Evolutionary conservation across 2,113 vertebrate species (phyloP), one percentile per base, ranked within the genome.

Genomic region (Maccullochella peelii): DNA sequence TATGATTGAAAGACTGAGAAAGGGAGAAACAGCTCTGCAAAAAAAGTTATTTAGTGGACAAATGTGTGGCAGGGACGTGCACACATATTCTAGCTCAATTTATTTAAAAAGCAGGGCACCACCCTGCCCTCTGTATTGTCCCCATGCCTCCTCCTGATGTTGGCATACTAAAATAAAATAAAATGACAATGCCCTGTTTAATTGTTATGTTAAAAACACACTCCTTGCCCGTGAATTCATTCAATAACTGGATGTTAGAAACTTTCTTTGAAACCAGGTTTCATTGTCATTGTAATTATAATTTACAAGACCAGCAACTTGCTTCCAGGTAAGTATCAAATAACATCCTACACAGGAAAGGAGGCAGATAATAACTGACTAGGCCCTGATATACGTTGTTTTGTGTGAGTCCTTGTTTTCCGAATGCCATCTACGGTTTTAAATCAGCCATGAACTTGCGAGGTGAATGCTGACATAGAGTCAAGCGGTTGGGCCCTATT

Each of bases 1-100:
- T 18, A 12, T 25, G 78, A 80, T 18, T 30, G 42, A 79, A 83
- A 33, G 44, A 57, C 62, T 33, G 80, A 72, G 23, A 52, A 75
- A 80, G 73, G 58, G 55, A 79, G 66, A 69, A 16, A 36, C 21
- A 55, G 42, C 8, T 0, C 25, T 27, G 59, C 6, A 62, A 36
- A 42, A 73, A 67, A 42, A 25, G 1, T 18, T 1, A 44, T 38
- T 77, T 15, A 18, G 52, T 6, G 30, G 55, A 63, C 44, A 12
- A 59, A 72, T 23, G 52, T 1, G 23, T 30, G 21, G 65, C 30
- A 40, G 25, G 2, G 27, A 58, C 12, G 5, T 55, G 36, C 23
- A 15, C 27, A 54, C 16, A 33, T 50, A 52, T 65, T 57, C 27
- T 44, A 3, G 3, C 44, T 85, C 44, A 42, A 8, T 27, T 69